Evolutionary conservation across 2,797 vertebrate genomes (phyloP).

Genomic region (Typhlichthys subterraneus): DNA sequence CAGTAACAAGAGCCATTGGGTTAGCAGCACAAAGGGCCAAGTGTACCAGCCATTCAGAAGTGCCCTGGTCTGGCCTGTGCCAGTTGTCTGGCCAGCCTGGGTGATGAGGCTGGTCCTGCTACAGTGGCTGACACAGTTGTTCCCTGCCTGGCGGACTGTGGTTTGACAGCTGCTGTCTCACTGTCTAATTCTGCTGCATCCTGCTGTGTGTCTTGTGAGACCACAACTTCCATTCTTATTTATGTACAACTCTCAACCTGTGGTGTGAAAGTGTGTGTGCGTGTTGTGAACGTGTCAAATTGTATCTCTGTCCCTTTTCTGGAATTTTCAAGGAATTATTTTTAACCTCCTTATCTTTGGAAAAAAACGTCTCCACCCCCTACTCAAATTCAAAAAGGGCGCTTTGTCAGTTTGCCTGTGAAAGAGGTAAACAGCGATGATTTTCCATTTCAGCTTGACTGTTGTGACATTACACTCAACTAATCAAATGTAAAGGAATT

Average conservation of each 20-base stretch:
- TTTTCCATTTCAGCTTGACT: too few species aligned
- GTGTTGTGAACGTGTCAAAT: not conserved
- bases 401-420: too few species aligned
- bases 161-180: slow-evolving; percentile 42
- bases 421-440: too few species aligned
- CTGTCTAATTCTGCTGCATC: not conserved
- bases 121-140: slow-evolving; percentile 50
- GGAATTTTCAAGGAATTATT: not conserved
- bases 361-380: too few species aligned
- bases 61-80: slow-evolving; percentile 10
- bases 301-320: not conserved
- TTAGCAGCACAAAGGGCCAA: not conserved
- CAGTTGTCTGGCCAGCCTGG: slow-evolving; percentile 29
- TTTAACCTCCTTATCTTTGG: not conserved
- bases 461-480: too few species aligned
- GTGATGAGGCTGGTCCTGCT: not conserved
- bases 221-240: not conserved
- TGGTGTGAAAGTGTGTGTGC: not conserved
- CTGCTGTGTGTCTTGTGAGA: not conserved
- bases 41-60: not conserved
- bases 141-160: slow-evolving; percentile 18
- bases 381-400: too few species aligned
- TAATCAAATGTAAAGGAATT: too few species aligned
- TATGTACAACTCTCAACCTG: not conserved
- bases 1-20: not conserved